These are phyloP conservation scores for Microtus richardsoni DNA, from an alignment of 2,113 vertebrate species.

Conservation along the genomic window DNA sequence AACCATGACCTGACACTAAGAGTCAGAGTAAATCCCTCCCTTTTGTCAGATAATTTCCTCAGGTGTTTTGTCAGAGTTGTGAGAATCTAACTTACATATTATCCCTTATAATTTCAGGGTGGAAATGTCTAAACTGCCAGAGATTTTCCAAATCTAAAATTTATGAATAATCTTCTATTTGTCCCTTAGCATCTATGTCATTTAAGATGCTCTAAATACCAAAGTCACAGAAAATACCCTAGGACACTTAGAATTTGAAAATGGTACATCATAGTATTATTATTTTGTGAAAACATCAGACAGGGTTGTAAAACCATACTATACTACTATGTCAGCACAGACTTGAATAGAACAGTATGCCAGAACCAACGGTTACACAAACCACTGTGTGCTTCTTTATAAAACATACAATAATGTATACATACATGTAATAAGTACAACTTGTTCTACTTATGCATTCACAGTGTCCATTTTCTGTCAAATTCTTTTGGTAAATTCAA, in stretches of 20 bases:
- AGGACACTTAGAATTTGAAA: constrained; percentile 33
- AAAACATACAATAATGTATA: neutral
- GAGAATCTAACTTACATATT: neutral
- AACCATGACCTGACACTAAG: neutral
- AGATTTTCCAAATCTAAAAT: neutral
- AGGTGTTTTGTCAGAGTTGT: neutral
- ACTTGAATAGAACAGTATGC: neutral
- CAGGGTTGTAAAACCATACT: neutral
- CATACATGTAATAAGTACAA: neutral
- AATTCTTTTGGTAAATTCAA: neutral
- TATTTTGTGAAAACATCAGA: constrained; percentile 33
- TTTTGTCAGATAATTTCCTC: neutral
- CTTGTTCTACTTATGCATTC: neutral
- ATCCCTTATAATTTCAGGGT: constrained; percentile 20
- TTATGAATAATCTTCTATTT: neutral
- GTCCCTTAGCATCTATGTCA: neutral
- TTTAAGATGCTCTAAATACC: neutral
- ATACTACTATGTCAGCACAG: neutral
- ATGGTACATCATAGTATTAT: neutral
- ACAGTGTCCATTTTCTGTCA: neutral
- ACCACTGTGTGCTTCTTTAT: neutral
- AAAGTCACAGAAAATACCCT: constrained; percentile 15
- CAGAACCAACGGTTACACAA: neutral
- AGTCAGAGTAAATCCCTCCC: neutral
- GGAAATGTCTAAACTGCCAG: neutral